phyloP scores from a whole-genome alignment of 1,140 invertebrate species.

The Paraescarpia echinospica region DNA sequence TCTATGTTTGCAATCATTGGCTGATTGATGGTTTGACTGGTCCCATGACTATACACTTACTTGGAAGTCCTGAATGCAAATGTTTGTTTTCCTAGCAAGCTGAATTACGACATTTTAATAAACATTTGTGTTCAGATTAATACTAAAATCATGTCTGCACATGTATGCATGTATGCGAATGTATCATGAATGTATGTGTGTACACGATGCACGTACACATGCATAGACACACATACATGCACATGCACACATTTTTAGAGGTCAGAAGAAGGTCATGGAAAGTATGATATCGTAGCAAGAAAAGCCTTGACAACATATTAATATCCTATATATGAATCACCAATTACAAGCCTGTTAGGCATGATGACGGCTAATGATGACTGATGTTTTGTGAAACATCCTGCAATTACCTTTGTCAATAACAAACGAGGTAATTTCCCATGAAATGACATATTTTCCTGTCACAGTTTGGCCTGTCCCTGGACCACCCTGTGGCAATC shows the following conservation, averaged over 20 bases:
- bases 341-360: background rate
- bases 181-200: background rate
- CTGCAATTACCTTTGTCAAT: background rate
- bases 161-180: background rate
- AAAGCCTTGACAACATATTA: no score
- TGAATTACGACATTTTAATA: background rate
- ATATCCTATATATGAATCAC: background rate
- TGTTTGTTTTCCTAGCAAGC: background rate
- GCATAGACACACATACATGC: background rate
- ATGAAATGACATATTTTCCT: background rate
- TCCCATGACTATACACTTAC: background rate
- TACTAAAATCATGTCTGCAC: background rate
- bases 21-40: background rate
- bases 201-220: background rate
- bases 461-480: conserved; percentile 9
- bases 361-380: background rate
- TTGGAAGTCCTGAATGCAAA: background rate
- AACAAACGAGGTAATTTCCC: background rate
- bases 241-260: background rate
- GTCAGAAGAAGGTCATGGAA: background rate
- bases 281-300: background rate
- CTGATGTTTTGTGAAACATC: background rate
- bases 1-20: background rate
- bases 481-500: background rate
- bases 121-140: background rate